Evolutionary conservation across 2,113 vertebrate genomes (phyloP).

Genomic region (Hyperopisus bebe): DNA sequence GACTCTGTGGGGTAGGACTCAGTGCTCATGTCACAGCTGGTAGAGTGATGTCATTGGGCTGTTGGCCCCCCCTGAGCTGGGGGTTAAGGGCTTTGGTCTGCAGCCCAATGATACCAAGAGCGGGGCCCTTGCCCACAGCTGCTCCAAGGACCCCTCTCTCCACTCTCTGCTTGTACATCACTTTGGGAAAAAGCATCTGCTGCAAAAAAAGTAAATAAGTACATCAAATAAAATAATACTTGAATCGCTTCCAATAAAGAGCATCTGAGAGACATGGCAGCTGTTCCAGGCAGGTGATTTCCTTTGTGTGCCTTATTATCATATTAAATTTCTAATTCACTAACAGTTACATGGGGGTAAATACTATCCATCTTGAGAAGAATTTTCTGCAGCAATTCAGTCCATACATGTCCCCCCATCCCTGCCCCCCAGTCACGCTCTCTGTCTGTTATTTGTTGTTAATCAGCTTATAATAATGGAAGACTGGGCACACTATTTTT

Average conservation of each 20-base stretch:
- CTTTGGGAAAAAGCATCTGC: background rate
- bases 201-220: background rate
- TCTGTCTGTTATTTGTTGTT: background rate
- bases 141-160: background rate
- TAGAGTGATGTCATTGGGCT: background rate
- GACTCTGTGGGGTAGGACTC: background rate
- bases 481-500: background rate
- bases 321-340: conserved; percentile 41
- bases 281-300: background rate
- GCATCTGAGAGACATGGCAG: background rate
- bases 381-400: background rate
- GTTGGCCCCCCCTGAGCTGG: background rate
- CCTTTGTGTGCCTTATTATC: background rate
- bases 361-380: background rate
- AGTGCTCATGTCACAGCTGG: background rate
- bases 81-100: too few species aligned
- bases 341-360: conserved; percentile 6
- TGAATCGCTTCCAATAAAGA: background rate
- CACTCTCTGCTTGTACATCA: background rate
- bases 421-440: background rate
- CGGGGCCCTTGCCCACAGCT: background rate
- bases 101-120: background rate
- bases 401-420: background rate
- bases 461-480: background rate
- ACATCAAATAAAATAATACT: background rate